phyloP scores from a whole-genome alignment of 2,797 vertebrate species.

The Alauda arvensis region DNA sequence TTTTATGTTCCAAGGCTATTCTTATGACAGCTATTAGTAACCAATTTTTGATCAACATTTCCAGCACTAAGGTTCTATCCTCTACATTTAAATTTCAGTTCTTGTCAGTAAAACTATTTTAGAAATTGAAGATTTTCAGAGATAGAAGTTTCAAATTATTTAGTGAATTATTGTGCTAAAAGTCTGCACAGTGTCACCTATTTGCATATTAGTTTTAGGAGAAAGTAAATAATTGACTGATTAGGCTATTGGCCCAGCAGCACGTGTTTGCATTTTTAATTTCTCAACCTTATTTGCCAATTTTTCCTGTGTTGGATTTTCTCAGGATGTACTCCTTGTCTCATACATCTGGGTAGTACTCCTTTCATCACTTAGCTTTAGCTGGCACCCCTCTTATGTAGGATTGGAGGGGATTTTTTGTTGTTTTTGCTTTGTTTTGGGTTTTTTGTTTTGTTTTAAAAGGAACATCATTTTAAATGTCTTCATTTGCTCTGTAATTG shows the following conservation, averaged over 20 bases:
- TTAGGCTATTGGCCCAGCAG: not conserved
- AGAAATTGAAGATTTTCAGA: not conserved
- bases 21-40: not conserved
- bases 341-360: not conserved
- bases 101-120: not conserved
- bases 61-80: not conserved
- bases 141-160: not conserved
- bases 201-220: constrained; percentile 40
- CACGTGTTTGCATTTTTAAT: not conserved
- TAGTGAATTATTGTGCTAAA: not conserved
- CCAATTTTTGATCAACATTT: not conserved
- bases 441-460: not conserved
- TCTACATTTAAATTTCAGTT: not conserved
- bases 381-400: not conserved
- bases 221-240: not conserved
- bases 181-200: constrained; percentile 38
- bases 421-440: not conserved
- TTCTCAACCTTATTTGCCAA: not conserved
- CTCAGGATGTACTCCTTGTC: constrained; percentile 2
- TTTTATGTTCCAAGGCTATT: constrained; percentile 21
- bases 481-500: constrained; percentile 4
- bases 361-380: not conserved
- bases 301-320: constrained; percentile 4
- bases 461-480: not conserved
- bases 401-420: not conserved